Conservation (phyloP, 2,797 vertebrate species). For the Hapalemur alaotrensis region DNA sequence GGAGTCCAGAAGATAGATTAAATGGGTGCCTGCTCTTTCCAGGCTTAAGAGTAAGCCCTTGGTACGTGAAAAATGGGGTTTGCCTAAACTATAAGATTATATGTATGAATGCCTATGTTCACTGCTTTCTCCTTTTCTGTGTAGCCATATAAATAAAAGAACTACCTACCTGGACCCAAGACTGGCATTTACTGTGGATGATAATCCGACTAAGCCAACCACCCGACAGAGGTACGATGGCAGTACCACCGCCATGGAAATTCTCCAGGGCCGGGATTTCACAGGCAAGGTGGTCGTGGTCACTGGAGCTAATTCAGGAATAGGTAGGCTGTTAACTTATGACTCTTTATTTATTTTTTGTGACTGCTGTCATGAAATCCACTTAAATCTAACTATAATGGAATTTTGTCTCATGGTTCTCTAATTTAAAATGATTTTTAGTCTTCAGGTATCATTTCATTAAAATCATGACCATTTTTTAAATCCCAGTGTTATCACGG, state of each 20-base stretch:
- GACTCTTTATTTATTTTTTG: neutral
- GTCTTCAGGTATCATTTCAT: neutral
- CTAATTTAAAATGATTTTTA: neutral
- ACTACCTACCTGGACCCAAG: slow-evolving; percentile 97
- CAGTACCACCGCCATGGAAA: slow-evolving; percentile 94
- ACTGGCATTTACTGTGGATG: slow-evolving; percentile 97
- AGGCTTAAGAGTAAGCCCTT: neutral
- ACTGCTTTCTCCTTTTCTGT: slow-evolving; percentile 43
- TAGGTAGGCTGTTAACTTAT: slow-evolving; percentile 88
- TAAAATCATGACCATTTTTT: neutral
- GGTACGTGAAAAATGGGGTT: neutral
- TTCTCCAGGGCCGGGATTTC: slow-evolving; percentile 94
- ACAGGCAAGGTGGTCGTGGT: slow-evolving; percentile 92
- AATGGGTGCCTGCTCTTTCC: neutral
- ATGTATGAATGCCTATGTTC: neutral
- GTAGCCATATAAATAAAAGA: slow-evolving; percentile 97
- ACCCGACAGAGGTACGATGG: slow-evolving; percentile 92
- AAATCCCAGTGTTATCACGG: neutral
- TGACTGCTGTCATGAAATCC: neutral
- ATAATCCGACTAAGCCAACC: slow-evolving; percentile 90
- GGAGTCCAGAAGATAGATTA: neutral
- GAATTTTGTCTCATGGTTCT: neutral
- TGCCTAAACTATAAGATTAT: neutral
- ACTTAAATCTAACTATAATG: neutral
- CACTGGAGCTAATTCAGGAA: slow-evolving; percentile 95